phyloP scores from a whole-genome alignment of 2,797 vertebrate genomes.

The Pseudopleuronectes americanus region DNA sequence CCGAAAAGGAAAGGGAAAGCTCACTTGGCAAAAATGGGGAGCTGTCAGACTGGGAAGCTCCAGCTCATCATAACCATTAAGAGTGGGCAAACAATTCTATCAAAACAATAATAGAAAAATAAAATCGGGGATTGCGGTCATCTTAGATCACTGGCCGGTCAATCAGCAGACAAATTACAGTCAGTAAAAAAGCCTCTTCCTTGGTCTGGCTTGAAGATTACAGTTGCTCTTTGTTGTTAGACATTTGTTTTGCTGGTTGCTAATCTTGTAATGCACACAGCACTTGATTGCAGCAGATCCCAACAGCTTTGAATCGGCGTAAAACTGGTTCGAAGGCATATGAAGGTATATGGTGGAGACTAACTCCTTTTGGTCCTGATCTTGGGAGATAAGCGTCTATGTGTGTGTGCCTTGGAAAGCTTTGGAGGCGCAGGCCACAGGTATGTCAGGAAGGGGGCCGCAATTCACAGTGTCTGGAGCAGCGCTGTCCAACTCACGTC shows the following conservation, averaged over 20 bases:
- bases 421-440: slow-evolving; percentile 83
- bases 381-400: slow-evolving; percentile 61
- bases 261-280: slow-evolving; percentile 61
- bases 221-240: slow-evolving; percentile 46
- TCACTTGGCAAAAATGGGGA: slow-evolving; percentile 68
- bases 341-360: slow-evolving; percentile 59
- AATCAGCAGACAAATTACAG: slow-evolving; percentile 54
- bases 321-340: slow-evolving; percentile 48
- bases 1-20: slow-evolving; percentile 67
- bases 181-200: slow-evolving; percentile 42
- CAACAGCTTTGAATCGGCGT: slow-evolving; percentile 72
- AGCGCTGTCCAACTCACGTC: slow-evolving; percentile 76
- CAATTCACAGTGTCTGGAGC: slow-evolving; percentile 79
- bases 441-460: slow-evolving; percentile 83
- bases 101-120: slow-evolving; percentile 64
- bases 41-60: slow-evolving; percentile 55
- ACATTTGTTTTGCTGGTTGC: slow-evolving; percentile 70
- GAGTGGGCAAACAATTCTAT: slow-evolving; percentile 57
- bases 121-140: slow-evolving; percentile 48
- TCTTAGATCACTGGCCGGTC: slow-evolving; percentile 57
- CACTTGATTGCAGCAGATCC: slow-evolving; percentile 62
- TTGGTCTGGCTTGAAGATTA: slow-evolving; percentile 28
- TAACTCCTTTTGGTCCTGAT: slow-evolving; percentile 71
- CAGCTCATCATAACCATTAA: slow-evolving; percentile 38
- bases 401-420: slow-evolving; percentile 54